Conservation (phyloP, 2,113 vertebrate species). For the Pedetes capensis region DNA sequence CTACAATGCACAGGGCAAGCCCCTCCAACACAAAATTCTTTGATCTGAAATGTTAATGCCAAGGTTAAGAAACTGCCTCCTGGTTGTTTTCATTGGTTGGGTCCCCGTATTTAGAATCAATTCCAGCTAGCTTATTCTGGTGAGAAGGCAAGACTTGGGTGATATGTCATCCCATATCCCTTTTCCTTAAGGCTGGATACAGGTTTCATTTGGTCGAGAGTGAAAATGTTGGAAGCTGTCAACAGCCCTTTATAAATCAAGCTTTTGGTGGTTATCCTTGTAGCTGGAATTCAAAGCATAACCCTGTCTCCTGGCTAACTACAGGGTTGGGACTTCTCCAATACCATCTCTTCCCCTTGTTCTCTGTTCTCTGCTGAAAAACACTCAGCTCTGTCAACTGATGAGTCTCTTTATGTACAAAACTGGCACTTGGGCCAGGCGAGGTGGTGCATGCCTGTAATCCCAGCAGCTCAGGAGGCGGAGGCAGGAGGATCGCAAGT, state of each 20-base stretch:
- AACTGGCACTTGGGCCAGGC: neutral
- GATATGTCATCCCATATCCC: neutral
- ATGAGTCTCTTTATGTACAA: slow-evolving; percentile 14
- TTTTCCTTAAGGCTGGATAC: neutral
- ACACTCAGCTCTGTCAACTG: neutral
- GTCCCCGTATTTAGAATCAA: neutral
- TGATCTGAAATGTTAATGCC: neutral
- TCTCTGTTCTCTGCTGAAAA: neutral
- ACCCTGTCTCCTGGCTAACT: neutral
- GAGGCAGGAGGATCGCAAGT: too few relatives aligned
- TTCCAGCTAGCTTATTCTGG: neutral
- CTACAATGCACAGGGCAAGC: neutral
- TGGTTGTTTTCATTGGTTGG: neutral
- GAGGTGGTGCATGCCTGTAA: too few relatives aligned
- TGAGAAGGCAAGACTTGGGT: neutral
- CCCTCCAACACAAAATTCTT: neutral
- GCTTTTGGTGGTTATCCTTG: neutral
- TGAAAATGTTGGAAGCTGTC: neutral
- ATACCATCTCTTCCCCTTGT: neutral
- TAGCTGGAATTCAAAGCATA: neutral
- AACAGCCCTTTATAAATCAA: neutral
- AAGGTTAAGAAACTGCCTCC: neutral
- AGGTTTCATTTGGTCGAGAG: neutral
- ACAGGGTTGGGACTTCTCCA: neutral
- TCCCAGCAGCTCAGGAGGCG: too few relatives aligned